phyloP scores from a whole-genome alignment of 2,797 vertebrate genomes.

The Manis pentadactyla region DNA sequence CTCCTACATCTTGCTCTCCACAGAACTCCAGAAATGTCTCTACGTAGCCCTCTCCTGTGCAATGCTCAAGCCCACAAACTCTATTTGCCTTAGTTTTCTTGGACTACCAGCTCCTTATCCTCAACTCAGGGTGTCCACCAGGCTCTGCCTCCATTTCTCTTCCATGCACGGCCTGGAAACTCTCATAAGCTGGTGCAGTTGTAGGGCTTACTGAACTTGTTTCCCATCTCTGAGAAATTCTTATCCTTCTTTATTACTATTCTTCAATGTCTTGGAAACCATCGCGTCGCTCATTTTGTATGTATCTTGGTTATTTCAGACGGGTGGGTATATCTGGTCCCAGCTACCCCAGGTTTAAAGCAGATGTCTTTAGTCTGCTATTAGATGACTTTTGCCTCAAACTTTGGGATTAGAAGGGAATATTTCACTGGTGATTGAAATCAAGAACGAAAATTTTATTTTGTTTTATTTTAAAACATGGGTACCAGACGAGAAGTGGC shows the following conservation, averaged over 20 bases:
- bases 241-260: neutral
- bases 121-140: neutral
- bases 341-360: neutral
- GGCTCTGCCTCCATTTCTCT: neutral
- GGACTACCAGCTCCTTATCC: neutral
- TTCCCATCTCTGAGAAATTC: neutral
- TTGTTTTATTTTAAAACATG: conserved; percentile 34
- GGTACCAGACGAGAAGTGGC: neutral
- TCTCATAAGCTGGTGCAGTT: neutral
- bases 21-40: neutral
- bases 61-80: neutral
- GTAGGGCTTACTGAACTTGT: neutral
- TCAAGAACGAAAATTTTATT: conserved; percentile 6
- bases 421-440: neutral
- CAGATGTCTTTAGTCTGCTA: neutral
- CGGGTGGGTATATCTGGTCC: neutral
- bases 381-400: neutral
- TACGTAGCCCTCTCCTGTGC: neutral
- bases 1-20: neutral
- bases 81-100: neutral
- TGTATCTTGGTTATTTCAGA: neutral
- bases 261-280: neutral
- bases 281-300: neutral
- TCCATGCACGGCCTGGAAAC: neutral
- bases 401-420: neutral